Percentiles rank a stretch among this genome's conserved stretches.
Conservation (phyloP, 2,113 vertebrate genomes). For the Corythaeola cristata region DNA sequence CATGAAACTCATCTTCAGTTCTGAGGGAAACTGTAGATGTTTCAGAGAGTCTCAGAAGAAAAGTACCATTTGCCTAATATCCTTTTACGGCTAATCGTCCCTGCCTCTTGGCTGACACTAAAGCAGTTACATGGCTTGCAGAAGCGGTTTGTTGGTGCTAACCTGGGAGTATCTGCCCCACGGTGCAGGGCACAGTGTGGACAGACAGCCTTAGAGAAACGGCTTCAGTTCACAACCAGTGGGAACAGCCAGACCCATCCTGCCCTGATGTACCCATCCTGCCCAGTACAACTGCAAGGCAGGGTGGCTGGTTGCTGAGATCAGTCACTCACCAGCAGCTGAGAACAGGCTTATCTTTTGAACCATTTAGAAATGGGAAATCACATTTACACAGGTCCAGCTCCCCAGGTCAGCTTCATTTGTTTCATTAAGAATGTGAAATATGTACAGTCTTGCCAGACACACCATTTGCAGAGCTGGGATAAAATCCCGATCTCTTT, state of each 20-base stretch:
- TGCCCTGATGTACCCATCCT: not conserved
- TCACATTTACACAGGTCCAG: not conserved
- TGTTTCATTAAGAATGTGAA: not conserved
- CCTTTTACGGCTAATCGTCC: not conserved
- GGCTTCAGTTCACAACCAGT: not conserved
- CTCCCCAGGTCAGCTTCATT: not conserved
- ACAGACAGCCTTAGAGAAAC: not conserved
- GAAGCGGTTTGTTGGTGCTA: not conserved
- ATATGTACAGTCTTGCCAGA: not conserved
- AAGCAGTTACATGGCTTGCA: not conserved
- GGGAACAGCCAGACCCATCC: not conserved
- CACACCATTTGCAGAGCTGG: not conserved
- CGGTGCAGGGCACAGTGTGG: fast-evolving
- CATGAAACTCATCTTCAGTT: not conserved
- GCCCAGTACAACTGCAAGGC: not conserved
- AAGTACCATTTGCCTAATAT: not conserved
- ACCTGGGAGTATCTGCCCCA: not conserved
- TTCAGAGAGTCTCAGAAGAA: not conserved
- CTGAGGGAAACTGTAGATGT: not conserved
- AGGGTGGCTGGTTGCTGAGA: fast-evolving
- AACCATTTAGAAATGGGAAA: not conserved
- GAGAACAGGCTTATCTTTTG: not conserved
- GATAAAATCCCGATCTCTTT: not conserved
- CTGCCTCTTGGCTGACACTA: not conserved
- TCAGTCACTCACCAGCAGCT: not conserved